Evolutionary conservation across 2,797 vertebrate species (phyloP).

Genomic region (Salmo trutta): DNA sequence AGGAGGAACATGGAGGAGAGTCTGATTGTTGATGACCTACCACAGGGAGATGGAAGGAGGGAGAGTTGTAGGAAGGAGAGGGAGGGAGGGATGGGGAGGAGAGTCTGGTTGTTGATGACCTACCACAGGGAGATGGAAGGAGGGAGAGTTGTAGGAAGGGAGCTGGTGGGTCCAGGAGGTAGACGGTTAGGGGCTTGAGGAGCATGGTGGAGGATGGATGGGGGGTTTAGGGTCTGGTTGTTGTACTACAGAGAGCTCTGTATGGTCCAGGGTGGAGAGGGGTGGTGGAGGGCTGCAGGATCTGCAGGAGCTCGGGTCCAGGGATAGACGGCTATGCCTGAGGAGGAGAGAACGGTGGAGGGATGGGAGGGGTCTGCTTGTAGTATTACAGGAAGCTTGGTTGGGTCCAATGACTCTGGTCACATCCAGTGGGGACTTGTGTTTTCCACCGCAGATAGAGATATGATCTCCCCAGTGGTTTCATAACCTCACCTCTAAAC

Average conservation of each 20-base stretch:
- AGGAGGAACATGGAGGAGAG: too few species aligned
- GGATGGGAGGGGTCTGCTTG: conserved; percentile 16
- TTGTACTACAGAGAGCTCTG: too few species aligned
- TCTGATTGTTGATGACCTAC: too few species aligned
- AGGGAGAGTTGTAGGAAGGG: too few species aligned
- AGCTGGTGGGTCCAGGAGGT: not conserved
- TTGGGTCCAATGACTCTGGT: too few species aligned
- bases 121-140: not conserved
- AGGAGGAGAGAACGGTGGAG: not conserved
- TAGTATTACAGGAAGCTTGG: conserved; percentile 48
- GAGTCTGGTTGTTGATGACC: too few species aligned
- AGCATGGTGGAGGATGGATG: not conserved
- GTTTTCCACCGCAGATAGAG: conserved; percentile 67
- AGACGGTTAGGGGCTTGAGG: not conserved
- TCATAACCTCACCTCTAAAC: conserved; percentile 8
- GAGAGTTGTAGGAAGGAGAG: too few species aligned
- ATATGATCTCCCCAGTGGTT: conserved; percentile 45
- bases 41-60: not conserved
- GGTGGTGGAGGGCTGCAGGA: conserved; percentile 6
- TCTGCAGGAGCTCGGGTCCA: not conserved
- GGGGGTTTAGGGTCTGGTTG: too few species aligned
- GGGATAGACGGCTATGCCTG: too few species aligned
- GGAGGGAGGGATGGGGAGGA: too few species aligned
- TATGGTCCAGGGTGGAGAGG: not conserved
- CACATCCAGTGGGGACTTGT: conserved; percentile 49